These are phyloP conservation scores for Astur gentilis DNA, from an alignment of 2,113 vertebrate species.

Conservation along the genomic window DNA sequence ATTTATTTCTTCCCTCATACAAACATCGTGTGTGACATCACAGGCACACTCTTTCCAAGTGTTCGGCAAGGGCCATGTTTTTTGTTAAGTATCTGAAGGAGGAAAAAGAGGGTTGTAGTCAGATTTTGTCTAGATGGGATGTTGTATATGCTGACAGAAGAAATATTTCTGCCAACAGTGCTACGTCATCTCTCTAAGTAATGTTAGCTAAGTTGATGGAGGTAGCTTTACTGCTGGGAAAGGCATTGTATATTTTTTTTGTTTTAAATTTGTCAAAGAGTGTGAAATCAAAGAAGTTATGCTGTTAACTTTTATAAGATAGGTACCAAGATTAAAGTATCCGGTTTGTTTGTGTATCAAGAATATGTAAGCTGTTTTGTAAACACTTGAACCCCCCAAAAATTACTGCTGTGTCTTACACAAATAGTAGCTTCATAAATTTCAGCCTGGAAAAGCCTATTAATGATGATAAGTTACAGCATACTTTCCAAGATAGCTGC, in stretches of 20 bases:
- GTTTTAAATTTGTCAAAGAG: background rate
- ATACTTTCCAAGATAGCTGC: background rate
- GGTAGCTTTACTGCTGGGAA: background rate
- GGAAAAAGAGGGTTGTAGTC: background rate
- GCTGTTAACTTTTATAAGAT: background rate
- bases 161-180: background rate
- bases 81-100: background rate
- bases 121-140: constrained; percentile 12
- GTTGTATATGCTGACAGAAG: background rate
- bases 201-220: background rate
- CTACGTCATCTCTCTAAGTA: background rate
- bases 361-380: background rate
- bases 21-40: background rate
- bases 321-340: background rate
- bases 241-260: background rate
- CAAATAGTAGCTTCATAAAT: background rate
- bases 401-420: background rate
- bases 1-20: background rate
- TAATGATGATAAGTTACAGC: background rate
- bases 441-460: background rate
- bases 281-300: background rate
- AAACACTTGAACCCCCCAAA: background rate
- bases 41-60: background rate
- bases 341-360: background rate
- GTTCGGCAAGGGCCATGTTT: background rate